Percentiles rank a stretch among this genome's conserved stretches.
Conservation (phyloP, 2,797 vertebrate species). For the Mallotus villosus region DNA sequence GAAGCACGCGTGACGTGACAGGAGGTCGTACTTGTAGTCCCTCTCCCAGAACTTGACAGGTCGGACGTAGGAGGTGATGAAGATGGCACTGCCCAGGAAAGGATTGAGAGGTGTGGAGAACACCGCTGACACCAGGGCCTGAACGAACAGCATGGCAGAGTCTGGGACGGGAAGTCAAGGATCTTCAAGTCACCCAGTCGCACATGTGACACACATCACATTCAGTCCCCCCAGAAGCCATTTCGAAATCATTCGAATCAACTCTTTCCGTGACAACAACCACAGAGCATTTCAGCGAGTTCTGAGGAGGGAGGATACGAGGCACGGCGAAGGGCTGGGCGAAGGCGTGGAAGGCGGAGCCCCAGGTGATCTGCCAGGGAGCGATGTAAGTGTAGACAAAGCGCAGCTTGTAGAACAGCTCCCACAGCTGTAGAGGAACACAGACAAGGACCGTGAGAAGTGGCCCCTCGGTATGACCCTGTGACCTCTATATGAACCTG, state of each 20-base stretch:
- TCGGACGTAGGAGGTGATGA: slow-evolving; percentile 96
- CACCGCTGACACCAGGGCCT: slow-evolving; percentile 88
- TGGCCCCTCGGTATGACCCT: no score
- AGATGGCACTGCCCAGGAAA: slow-evolving; percentile 97
- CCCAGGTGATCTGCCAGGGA: slow-evolving; percentile 99
- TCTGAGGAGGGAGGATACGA: slow-evolving; percentile 84
- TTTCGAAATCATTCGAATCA: no score
- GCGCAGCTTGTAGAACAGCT: slow-evolving; percentile 94
- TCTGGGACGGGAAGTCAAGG: slow-evolving; percentile 83
- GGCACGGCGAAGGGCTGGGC: slow-evolving; percentile 98
- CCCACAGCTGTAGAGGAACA: slow-evolving; percentile 83
- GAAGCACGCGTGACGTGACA: neutral
- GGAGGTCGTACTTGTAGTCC: slow-evolving; percentile 90
- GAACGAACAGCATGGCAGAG: slow-evolving; percentile 97
- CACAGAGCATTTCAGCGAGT: neutral
- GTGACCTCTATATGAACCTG: no score
- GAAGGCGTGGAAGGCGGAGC: slow-evolving; percentile 97
- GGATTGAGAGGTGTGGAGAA: slow-evolving; percentile 97
- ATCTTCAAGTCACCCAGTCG: slow-evolving; percentile 21
- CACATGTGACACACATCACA: neutral
- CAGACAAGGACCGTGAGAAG: slow-evolving; percentile 9
- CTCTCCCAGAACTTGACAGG: slow-evolving; percentile 99
- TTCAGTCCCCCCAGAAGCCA: neutral
- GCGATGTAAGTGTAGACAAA: slow-evolving; percentile 98
- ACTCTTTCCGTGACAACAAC: no score